These are phyloP conservation scores for Ginglymostoma cirratum DNA, from an alignment of 2,113 vertebrate genomes.

Conservation along the genomic window DNA sequence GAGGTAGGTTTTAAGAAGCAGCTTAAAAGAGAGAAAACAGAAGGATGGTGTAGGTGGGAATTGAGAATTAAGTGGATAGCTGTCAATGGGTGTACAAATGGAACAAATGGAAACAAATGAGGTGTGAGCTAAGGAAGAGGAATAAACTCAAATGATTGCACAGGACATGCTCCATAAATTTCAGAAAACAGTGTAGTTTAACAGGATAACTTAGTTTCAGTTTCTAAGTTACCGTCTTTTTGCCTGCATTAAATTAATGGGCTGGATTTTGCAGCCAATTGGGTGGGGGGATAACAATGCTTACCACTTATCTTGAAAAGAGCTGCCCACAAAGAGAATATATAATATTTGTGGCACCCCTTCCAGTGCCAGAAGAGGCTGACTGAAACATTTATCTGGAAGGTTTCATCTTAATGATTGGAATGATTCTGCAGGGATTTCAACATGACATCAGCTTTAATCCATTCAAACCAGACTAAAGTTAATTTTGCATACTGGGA, in stretches of 20 bases:
- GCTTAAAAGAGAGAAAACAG: neutral
- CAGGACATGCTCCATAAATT: neutral
- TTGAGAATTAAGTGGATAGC: neutral
- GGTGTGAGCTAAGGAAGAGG: neutral
- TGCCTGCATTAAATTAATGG: neutral
- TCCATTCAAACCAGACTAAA: neutral
- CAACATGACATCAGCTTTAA: neutral
- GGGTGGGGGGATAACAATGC: neutral
- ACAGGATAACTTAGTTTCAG: neutral
- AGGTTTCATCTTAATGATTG: neutral
- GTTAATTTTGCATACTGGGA: neutral
- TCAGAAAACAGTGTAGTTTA: neutral
- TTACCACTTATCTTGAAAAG: neutral
- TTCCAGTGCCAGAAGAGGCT: no score
- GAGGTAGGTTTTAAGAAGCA: neutral
- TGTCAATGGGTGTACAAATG: neutral
- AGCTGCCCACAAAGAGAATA: neutral
- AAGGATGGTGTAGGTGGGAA: neutral
- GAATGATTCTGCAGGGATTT: neutral
- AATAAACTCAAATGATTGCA: neutral
- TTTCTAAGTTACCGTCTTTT: neutral
- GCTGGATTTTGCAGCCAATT: neutral
- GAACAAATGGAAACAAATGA: neutral
- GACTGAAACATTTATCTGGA: neutral
- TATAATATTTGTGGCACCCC: neutral